A percentile compares a stretch with the other conserved stretches of the same genome.
phyloP scores from a whole-genome alignment of 2,113 vertebrate genomes.

The Hippocampus mohnikei region DNA sequence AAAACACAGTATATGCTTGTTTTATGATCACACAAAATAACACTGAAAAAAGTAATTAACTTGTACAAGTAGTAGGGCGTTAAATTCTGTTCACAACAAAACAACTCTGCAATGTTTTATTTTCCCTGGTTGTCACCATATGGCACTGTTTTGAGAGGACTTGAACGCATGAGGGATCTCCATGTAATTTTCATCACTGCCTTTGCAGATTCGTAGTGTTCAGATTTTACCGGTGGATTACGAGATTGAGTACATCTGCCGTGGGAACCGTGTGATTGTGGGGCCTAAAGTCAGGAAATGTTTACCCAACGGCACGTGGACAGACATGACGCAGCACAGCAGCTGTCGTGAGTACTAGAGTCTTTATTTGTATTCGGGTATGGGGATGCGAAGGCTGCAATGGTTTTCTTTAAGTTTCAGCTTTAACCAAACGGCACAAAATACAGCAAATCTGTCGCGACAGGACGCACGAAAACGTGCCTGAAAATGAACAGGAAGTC shows the following conservation, averaged over 20 bases:
- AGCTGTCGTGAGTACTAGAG: conserved; percentile 80
- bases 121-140: neutral
- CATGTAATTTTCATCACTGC: neutral
- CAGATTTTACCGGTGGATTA: conserved; percentile 89
- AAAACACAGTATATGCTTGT: neutral
- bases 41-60: too few species aligned
- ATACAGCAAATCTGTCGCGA: neutral
- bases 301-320: conserved; percentile 87
- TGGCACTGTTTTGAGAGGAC: neutral
- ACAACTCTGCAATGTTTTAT: neutral
- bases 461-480: too few species aligned
- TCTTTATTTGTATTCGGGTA: neutral
- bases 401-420: neutral
- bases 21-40: neutral
- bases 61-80: too few species aligned
- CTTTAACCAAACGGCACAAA: neutral
- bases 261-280: conserved; percentile 83
- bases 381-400: neutral
- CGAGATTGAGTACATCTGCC: conserved; percentile 93
- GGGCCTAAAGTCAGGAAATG: conserved; percentile 94
- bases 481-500: too few species aligned
- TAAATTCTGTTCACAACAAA: neutral
- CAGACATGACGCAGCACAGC: conserved; percentile 82
- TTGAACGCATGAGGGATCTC: neutral
- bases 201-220: conserved; percentile 76